These are phyloP conservation scores for Malacosoma neustria DNA, from an alignment of 2,888 invertebrate genomes.

Conservation along the genomic window DNA sequence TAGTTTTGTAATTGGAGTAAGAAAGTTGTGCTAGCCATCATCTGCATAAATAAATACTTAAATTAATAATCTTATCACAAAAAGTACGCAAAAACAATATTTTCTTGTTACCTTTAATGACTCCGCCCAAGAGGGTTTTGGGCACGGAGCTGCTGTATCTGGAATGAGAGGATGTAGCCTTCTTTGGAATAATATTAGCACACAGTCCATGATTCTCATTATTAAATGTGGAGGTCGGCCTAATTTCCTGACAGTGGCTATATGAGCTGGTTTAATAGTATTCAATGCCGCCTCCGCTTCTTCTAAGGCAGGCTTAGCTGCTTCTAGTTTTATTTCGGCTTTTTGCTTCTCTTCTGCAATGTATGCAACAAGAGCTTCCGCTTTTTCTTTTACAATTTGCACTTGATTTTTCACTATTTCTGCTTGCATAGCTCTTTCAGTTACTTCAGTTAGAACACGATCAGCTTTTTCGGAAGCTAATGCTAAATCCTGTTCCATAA, in stretches of 20 bases:
- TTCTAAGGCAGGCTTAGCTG: conserved; percentile 95
- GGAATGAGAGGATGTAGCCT: conserved; percentile 87
- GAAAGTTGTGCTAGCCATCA: conserved; percentile 97
- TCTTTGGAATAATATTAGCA: conserved; percentile 92
- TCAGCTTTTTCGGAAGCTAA: conserved; percentile 95
- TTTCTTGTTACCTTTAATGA: conserved; percentile 83
- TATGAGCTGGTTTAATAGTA: conserved; percentile 97
- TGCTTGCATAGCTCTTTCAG: conserved; percentile 94
- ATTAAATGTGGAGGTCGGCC: conserved; percentile 97
- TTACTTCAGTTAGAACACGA: conserved; percentile 90
- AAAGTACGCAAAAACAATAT: not conserved
- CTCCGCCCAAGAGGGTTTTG: conserved; percentile 97
- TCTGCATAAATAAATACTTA: conserved; percentile 53
- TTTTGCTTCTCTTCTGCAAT: conserved; percentile 93
- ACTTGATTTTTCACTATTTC: conserved; percentile 97
- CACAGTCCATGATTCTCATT: conserved; percentile 99
- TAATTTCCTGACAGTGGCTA: conserved; percentile 94
- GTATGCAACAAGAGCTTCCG: conserved; percentile 89
- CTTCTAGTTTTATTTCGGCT: conserved; percentile 95
- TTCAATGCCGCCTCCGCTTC: conserved; percentile 96
- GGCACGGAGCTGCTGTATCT: conserved; percentile 87
- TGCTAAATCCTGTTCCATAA: conserved; percentile 95
- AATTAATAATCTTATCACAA: conserved; percentile 1
- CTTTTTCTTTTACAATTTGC: conserved; percentile 96
- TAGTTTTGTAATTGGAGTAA: conserved; percentile 93